Base-by-base conservation (phyloP, 1,140 invertebrate genomes). In the Ceratina calcarata region DNA sequence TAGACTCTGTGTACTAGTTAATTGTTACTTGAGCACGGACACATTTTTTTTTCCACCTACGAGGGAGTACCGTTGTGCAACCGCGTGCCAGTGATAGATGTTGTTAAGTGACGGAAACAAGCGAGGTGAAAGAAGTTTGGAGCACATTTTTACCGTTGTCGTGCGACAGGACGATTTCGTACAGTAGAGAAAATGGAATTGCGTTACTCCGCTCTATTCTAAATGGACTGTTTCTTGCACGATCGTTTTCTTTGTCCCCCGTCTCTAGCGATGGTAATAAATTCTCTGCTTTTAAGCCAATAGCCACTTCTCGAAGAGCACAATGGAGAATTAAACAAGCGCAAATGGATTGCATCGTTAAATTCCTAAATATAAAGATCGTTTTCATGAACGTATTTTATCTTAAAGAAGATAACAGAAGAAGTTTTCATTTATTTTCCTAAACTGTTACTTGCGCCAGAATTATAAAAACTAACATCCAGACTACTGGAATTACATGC, bases 141-240 rank as follows among this genome's bases (percentile, higher is more conserved):
- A 37, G 27, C 12, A 64, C 16, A 64, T 64, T 64, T 64, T 64
- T 64, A 64, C 16, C 15, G 27, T 24, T n/a, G 61, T 55, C 61
- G 16, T 10, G 27, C 2, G 8, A 27, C 58, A 22, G 16, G n/a
- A n/a, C 4, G 53, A 24, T 64, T 64, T 64, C 15, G 61, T 15
- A 18, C 8, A 7, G 27, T 12, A 18, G 16, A 45, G 27, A 7
- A 64, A 37, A 64, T 37, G 61, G 61, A 37, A 8, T 37, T 37
- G 60, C 13, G 61, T 32, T 16, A 22, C 61, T 18, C 18, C 24
- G 6, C 7, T 15, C 13, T 64, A 64, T 18, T 64, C 6, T 37
- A 22, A 51, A 66, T 49, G 37, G 37, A 13, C 12, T 20, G 15
- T 49, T 66, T 49, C 18, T 66, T 22, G 10, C 22, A 45, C 10